These are phyloP conservation scores for Tyrophagus putrescentiae DNA, from an alignment of 1,140 invertebrate species.

Conservation along the genomic window DNA sequence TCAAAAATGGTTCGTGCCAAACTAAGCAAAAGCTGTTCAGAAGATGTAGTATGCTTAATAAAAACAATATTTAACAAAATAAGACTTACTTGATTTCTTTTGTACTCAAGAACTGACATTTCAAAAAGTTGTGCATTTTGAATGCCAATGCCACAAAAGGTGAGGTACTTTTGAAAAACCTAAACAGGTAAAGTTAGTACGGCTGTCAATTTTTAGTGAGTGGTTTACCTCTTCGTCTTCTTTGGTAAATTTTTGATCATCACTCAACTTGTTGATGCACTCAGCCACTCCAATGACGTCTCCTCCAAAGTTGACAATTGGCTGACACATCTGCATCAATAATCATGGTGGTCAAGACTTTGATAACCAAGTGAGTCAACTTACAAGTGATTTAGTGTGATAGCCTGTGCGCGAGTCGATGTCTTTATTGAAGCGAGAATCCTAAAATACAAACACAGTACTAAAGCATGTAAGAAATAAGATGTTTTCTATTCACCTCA, in stretches of 20 bases:
- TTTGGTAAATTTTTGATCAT: conserved; percentile 54
- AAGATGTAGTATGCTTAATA: not conserved
- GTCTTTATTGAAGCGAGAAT: conserved; percentile 70
- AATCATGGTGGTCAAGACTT: not conserved
- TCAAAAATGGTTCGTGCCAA: conserved; percentile 75
- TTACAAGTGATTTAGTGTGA: conserved; percentile 60
- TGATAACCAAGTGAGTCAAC: not conserved
- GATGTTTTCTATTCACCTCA: conserved; percentile 40
- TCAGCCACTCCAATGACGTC: conserved; percentile 92
- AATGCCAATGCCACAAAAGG: conserved; percentile 90
- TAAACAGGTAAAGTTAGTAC: conserved; percentile 29
- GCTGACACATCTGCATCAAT: conserved; percentile 54
- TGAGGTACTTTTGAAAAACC: conserved; percentile 61
- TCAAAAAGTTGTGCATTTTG: conserved; percentile 93
- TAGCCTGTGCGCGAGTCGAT: conserved; percentile 83
- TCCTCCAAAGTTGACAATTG: conserved; percentile 86
- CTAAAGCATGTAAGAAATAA: conserved; percentile 5
- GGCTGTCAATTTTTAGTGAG: not conserved
- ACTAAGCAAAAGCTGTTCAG: conserved; percentile 56
- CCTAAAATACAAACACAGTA: conserved; percentile 38
- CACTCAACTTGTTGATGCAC: conserved; percentile 88
- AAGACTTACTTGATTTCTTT: conserved; percentile 61
- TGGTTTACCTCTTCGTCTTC: conserved; percentile 61
- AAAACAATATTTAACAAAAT: conserved; percentile 13
- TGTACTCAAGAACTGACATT: conserved; percentile 78